Percentiles rank a stretch among this genome's conserved stretches.
Evolutionary conservation across 1,140 invertebrate genomes (phyloP).

Genomic region (Drosophila trapezifrons): DNA sequence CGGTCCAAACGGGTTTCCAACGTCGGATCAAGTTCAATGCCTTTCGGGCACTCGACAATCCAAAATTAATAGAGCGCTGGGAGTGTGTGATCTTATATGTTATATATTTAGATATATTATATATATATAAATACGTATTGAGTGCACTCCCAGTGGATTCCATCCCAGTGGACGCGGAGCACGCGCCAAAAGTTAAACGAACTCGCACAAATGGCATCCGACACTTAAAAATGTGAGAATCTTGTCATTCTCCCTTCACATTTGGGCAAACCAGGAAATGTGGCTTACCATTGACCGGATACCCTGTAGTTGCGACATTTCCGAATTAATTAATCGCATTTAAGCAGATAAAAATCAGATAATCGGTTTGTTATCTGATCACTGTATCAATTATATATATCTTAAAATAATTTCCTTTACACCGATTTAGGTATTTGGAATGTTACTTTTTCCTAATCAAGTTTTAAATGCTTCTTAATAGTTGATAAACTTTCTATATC

Average conservation of each 20-base stretch:
- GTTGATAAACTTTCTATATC: not conserved
- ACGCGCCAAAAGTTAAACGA: constrained; percentile 59
- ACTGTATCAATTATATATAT: not conserved
- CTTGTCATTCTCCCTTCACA: constrained; percentile 45
- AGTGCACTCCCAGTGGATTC: constrained; percentile 12
- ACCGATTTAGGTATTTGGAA: too few relatives aligned
- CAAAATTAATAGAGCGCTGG: constrained; percentile 21
- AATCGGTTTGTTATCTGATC: not conserved
- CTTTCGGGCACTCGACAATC: constrained; percentile 7
- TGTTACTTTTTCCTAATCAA: too few relatives aligned
- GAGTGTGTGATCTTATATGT: constrained; percentile 9
- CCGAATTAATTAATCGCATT: not conserved
- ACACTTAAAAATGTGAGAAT: constrained; percentile 48
- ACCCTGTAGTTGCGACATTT: constrained; percentile 25
- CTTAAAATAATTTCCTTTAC: too few relatives aligned
- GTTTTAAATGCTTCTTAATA: too few relatives aligned
- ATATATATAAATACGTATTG: constrained; percentile 11
- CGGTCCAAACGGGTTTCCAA: constrained; percentile 40
- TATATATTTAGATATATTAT: constrained; percentile 1
- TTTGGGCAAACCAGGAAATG: constrained; percentile 24
- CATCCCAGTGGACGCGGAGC: constrained; percentile 22
- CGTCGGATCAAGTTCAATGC: constrained; percentile 49
- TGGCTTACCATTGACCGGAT: not conserved
- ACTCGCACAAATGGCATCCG: constrained; percentile 31
- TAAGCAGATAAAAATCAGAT: not conserved